A percentile compares a stretch with the other conserved stretches of the same genome.
Conservation (phyloP, 2,113 vertebrate species). For the Dipodomys ordii region DNA sequence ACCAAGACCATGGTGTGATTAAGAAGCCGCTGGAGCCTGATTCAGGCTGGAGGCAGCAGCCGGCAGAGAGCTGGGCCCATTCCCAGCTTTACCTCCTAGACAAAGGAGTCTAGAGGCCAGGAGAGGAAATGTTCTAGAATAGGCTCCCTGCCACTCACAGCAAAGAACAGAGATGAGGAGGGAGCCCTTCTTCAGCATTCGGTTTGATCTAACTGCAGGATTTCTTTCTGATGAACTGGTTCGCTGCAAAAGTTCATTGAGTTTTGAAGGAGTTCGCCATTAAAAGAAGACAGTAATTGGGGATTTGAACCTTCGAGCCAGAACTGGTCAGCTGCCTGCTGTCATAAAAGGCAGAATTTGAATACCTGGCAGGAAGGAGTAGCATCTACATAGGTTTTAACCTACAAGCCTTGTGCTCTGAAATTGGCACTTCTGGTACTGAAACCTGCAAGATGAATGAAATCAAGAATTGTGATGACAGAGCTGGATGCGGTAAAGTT, state of each 20-base stretch:
- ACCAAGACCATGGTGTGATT: neutral
- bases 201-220: neutral
- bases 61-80: neutral
- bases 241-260: neutral
- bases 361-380: conserved; percentile 30
- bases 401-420: neutral
- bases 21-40: neutral
- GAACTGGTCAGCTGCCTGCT: neutral
- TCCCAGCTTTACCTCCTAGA: neutral
- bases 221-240: conserved; percentile 12
- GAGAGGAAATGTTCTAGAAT: neutral
- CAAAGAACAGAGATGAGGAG: neutral
- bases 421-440: neutral
- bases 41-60: neutral
- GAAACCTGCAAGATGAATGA: neutral
- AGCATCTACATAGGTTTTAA: conserved; percentile 1
- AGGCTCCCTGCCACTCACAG: neutral
- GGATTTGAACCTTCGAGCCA: conserved; percentile 26
- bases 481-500: neutral
- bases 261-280: neutral
- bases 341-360: conserved; percentile 40
- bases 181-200: neutral
- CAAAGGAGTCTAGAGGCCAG: neutral
- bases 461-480: neutral
- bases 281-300: conserved; percentile 9